These are phyloP conservation scores for Gopherus evgoodei DNA, from an alignment of 2,113 vertebrate genomes.

Conservation along the genomic window DNA sequence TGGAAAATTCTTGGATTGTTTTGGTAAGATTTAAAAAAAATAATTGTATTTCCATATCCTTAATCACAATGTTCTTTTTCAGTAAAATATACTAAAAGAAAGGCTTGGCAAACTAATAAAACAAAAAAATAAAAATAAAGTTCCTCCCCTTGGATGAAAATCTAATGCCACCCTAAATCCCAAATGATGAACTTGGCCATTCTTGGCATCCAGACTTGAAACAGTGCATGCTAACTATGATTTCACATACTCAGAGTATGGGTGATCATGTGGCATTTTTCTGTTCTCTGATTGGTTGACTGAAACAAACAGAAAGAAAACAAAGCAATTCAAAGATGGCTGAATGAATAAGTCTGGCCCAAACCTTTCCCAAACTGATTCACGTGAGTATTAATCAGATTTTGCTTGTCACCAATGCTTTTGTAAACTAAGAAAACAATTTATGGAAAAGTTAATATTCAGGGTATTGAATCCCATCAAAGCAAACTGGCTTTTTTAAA, in stretches of 20 bases:
- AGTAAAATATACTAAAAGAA: neutral
- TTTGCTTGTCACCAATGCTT: constrained; percentile 13
- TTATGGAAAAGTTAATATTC: constrained; percentile 11
- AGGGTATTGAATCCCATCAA: neutral
- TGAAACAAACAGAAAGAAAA: constrained; percentile 22
- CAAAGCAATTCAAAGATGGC: constrained; percentile 35
- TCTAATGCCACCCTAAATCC: neutral
- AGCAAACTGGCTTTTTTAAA: neutral
- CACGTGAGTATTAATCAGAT: constrained; percentile 19
- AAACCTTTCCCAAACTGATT: constrained; percentile 43
- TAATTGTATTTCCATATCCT: neutral
- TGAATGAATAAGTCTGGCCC: constrained; percentile 30
- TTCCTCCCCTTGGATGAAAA: neutral
- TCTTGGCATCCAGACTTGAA: neutral
- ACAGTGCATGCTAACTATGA: neutral
- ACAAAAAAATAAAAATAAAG: neutral
- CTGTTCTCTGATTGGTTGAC: constrained; percentile 15
- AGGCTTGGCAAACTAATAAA: neutral
- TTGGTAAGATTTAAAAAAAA: neutral
- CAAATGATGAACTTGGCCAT: neutral
- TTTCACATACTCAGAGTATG: neutral
- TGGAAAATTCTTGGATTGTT: neutral
- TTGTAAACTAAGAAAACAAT: constrained; percentile 27
- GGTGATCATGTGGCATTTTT: neutral
- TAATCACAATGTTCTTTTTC: neutral